Conservation (phyloP, 2,797 vertebrate species). For the Dipus sagitta region DNA sequence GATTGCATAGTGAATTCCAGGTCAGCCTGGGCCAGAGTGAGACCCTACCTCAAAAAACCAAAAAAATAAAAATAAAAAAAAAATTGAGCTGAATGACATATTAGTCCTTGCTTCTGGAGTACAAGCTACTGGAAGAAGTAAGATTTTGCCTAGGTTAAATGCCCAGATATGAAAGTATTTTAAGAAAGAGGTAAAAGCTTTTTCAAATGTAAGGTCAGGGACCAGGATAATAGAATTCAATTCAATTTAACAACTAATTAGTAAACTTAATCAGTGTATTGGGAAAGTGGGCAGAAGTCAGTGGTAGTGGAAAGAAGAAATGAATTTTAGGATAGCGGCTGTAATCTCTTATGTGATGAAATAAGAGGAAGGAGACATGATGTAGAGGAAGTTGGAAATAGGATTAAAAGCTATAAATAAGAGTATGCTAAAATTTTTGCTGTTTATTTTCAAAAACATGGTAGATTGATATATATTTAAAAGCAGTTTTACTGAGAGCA, state of each 20-base stretch:
- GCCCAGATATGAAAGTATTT: conserved; percentile 36
- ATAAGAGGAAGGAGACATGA: conserved; percentile 3
- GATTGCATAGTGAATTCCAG: no score
- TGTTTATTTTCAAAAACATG: conserved; percentile 45
- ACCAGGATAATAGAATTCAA: neutral
- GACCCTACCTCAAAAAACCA: no score
- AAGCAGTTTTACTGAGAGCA: neutral
- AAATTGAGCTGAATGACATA: neutral
- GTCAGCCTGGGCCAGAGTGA: no score
- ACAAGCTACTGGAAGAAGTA: neutral
- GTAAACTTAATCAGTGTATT: neutral
- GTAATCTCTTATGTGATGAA: neutral
- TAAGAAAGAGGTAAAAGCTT: neutral
- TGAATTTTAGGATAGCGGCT: neutral
- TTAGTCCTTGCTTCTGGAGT: neutral
- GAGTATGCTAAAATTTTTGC: neutral
- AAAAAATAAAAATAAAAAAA: neutral
- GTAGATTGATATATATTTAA: neutral
- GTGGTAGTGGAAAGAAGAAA: neutral
- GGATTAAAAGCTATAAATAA: neutral
- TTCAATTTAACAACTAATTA: conserved; percentile 20
- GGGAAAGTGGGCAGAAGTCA: neutral
- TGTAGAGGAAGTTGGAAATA: conserved; percentile 24
- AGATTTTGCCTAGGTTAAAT: neutral
- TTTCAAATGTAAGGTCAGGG: neutral